phyloP scores from a whole-genome alignment of 2,113 vertebrate genomes.

The Choloepus hoffmanni region DNA sequence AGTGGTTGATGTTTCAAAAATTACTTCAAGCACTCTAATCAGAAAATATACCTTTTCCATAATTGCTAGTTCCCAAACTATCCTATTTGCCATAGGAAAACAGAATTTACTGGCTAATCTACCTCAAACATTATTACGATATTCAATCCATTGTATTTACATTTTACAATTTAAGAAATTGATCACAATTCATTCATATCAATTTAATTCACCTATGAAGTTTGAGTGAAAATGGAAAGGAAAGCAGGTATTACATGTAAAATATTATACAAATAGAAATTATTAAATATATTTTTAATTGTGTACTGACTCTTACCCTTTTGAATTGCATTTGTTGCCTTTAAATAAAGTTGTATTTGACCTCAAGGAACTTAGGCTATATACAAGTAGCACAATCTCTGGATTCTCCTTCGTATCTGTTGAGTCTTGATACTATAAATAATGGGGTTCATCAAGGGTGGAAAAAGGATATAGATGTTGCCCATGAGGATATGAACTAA shows the following conservation, averaged over 20 bases:
- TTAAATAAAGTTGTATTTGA: background rate
- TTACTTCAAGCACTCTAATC: background rate
- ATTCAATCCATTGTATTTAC: background rate
- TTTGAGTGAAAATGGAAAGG: background rate
- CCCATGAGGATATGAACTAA: slow-evolving; percentile 68
- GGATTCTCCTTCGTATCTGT: slow-evolving; percentile 60
- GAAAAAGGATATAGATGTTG: slow-evolving; percentile 75
- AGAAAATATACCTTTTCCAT: background rate
- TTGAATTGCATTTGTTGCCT: background rate
- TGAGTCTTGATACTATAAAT: slow-evolving; percentile 72
- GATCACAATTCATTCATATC: background rate
- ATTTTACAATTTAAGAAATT: background rate
- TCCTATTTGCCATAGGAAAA: background rate
- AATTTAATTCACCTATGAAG: background rate
- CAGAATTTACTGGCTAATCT: background rate
- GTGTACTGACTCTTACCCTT: background rate
- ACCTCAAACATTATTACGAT: background rate
- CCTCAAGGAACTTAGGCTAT: background rate
- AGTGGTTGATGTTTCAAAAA: background rate
- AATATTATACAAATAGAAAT: background rate
- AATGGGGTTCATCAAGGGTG: slow-evolving; percentile 73
- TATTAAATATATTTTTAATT: background rate
- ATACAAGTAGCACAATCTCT: slow-evolving; percentile 55
- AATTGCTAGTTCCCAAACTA: background rate
- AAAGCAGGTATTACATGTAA: background rate